Percentiles rank a stretch among this genome's conserved stretches.
Evolutionary conservation across 2,797 vertebrate species (phyloP).

Genomic region (Chaetophractus vellerosus): DNA sequence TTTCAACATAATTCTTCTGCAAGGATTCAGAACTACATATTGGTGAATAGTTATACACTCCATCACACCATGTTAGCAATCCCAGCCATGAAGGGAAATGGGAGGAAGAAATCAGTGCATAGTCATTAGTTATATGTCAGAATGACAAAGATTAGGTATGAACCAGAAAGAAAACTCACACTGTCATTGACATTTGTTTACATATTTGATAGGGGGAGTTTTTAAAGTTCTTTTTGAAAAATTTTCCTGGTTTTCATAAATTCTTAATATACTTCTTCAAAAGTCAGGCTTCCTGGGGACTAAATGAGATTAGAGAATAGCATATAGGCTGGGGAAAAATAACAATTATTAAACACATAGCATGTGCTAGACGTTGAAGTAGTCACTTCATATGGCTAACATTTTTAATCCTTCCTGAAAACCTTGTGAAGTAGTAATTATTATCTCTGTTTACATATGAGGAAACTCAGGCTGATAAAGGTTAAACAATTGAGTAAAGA

Average conservation of each 20-base stretch:
- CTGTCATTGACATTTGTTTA: not conserved
- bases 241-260: not conserved
- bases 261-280: not conserved
- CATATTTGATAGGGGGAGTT: not conserved
- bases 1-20: not conserved
- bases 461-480: not conserved
- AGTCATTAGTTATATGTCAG: not conserved
- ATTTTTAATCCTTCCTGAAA: not conserved
- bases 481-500: not conserved
- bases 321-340: not conserved
- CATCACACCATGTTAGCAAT: not conserved
- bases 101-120: not conserved
- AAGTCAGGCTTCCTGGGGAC: not conserved
- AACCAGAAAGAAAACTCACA: slow-evolving; percentile 19
- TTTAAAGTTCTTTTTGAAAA: not conserved
- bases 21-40: not conserved
- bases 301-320: not conserved
- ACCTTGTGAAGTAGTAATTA: not conserved
- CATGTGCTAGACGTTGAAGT: not conserved
- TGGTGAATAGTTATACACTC: not conserved
- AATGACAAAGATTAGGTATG: not conserved
- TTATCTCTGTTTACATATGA: not conserved
- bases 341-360: not conserved
- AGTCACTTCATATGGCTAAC: not conserved
- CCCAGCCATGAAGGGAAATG: not conserved